Evolutionary conservation across 2,888 invertebrate genomes (phyloP).

Genomic region (Taenaris catops): DNA sequence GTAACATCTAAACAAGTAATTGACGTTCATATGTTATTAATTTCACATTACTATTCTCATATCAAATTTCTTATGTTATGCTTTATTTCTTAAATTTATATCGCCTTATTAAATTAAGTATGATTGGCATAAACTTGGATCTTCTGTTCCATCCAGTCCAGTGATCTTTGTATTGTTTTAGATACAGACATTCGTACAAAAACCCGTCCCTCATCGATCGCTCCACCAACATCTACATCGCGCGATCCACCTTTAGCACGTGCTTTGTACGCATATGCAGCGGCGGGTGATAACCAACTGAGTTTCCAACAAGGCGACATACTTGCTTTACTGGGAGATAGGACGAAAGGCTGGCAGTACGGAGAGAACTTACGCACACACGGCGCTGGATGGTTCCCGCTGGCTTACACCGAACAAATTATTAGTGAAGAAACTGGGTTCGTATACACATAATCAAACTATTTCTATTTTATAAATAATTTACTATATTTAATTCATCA

Average conservation of each 20-base stretch:
- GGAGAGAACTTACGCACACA: slow-evolving; percentile 97
- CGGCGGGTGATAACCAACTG: slow-evolving; percentile 93
- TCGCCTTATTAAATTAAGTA: too few species aligned
- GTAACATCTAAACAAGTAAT: too few species aligned
- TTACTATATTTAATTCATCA: too few species aligned
- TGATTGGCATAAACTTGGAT: too few species aligned
- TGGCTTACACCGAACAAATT: slow-evolving; percentile 94
- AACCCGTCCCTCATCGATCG: slow-evolving; percentile 83
- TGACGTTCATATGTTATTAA: too few species aligned
- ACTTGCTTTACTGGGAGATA: slow-evolving; percentile 92
- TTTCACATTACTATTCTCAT: too few species aligned
- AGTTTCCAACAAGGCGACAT: slow-evolving; percentile 95
- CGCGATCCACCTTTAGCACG: slow-evolving; percentile 89
- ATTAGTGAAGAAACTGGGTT: slow-evolving; percentile 83
- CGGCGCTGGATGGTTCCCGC: slow-evolving; percentile 96
- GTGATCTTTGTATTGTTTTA: slow-evolving; percentile 30
- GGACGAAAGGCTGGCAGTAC: slow-evolving; percentile 97
- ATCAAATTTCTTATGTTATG: too few species aligned
- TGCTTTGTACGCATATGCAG: slow-evolving; percentile 94
- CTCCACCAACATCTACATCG: slow-evolving; percentile 72
- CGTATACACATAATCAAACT: too few species aligned
- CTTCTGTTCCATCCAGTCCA: too few species aligned
- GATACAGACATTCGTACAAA: slow-evolving; percentile 54
- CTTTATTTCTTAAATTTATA: too few species aligned
- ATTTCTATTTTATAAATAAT: too few species aligned